Percentiles rank a stretch among this genome's conserved stretches.
Evolutionary conservation across 2,797 vertebrate species (phyloP).

Genomic region (Acrossocheilus wenchowensis): DNA sequence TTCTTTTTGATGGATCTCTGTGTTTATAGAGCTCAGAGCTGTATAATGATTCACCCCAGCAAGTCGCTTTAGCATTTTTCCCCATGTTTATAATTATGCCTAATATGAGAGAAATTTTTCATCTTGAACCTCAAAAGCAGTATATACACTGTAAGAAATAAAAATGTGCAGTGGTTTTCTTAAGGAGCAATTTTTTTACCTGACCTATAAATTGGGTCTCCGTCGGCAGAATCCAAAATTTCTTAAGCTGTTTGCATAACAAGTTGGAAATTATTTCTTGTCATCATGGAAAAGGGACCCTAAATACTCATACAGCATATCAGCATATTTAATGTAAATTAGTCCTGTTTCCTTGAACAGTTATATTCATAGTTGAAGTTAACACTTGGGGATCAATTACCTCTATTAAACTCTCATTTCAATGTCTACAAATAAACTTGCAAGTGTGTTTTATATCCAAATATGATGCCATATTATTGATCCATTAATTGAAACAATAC

Average conservation of each 20-base stretch:
- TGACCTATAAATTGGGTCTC: not conserved
- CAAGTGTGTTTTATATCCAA: not conserved
- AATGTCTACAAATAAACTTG: not conserved
- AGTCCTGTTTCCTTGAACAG: not conserved
- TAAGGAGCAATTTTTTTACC: not conserved
- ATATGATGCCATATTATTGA: not conserved
- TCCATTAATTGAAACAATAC: not conserved
- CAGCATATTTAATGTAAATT: not conserved
- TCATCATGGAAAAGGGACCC: not conserved
- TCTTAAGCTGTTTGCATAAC: not conserved
- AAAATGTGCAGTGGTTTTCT: not conserved
- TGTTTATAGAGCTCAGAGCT: constrained; percentile 46
- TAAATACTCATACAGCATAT: not conserved
- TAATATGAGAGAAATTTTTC: constrained; percentile 15
- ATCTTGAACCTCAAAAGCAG: not conserved
- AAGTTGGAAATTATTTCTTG: not conserved
- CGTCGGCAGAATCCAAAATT: not conserved
- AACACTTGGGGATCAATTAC: not conserved
- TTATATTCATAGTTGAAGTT: not conserved
- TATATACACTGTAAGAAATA: not conserved
- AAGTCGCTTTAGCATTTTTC: not conserved
- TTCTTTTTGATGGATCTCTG: constrained; percentile 51
- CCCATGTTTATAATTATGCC: constrained; percentile 46
- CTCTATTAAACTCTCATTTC: not conserved
- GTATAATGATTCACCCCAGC: constrained; percentile 39